Evolutionary conservation across 2,888 invertebrate species (phyloP).

Genomic region (Carpatolechia fugitivella): DNA sequence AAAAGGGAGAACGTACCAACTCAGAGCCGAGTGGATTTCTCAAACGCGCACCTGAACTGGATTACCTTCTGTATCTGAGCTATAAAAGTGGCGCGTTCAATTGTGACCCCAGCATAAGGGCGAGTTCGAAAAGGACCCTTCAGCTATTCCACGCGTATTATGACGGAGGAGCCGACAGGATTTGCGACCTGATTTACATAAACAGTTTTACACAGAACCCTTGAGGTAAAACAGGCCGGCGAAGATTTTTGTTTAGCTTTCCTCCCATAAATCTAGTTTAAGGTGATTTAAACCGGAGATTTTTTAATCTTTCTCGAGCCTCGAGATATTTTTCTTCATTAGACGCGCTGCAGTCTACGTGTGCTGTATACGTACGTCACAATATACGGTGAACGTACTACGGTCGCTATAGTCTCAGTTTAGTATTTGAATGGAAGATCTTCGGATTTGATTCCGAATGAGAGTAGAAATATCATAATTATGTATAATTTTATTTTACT

Average conservation of each 20-base stretch:
- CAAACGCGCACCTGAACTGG: slow-evolving; percentile 72
- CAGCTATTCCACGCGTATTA: slow-evolving; percentile 48
- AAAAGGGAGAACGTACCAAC: slow-evolving; percentile 70
- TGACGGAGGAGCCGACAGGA: slow-evolving; percentile 49
- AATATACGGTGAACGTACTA: not conserved
- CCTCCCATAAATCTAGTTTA: slow-evolving; percentile 7
- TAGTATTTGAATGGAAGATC: no score
- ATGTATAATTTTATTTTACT: no score
- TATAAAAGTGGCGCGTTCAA: slow-evolving; percentile 67
- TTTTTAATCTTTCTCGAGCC: slow-evolving; percentile 9
- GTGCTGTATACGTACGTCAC: not conserved
- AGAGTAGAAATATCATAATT: no score
- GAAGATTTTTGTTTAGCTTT: slow-evolving; percentile 7
- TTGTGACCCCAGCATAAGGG: slow-evolving; percentile 56
- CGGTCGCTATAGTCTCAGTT: no score
- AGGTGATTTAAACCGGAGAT: not conserved
- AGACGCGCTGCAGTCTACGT: not conserved
- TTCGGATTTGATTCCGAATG: no score
- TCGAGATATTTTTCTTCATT: slow-evolving; percentile 10
- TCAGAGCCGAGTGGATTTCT: slow-evolving; percentile 65
- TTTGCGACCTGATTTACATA: slow-evolving; percentile 57
- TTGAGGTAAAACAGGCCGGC: slow-evolving; percentile 29
- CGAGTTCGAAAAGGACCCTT: slow-evolving; percentile 60
- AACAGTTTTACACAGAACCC: slow-evolving; percentile 50
- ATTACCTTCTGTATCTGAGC: slow-evolving; percentile 63